Evolutionary conservation across 2,888 invertebrate species (phyloP).

Genomic region (Lasius platythorax): DNA sequence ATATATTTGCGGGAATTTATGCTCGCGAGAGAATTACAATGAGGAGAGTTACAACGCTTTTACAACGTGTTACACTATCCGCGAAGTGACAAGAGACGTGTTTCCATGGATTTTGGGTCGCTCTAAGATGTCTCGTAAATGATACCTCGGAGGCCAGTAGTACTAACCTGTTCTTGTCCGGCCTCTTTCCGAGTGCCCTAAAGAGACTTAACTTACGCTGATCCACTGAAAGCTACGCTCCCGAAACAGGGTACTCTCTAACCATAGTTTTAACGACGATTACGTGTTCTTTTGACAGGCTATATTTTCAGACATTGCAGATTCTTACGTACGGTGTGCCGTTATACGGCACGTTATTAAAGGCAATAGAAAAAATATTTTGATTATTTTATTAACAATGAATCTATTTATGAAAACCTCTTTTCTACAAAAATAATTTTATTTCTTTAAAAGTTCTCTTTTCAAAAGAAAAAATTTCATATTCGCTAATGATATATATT

Average conservation of each 20-base stretch:
- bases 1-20: background rate
- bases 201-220: constrained; percentile 76
- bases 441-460: background rate
- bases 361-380: background rate
- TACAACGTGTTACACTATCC: constrained; percentile 63
- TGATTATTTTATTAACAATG: background rate
- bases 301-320: background rate
- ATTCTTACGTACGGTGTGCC: background rate
- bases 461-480: background rate
- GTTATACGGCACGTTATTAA: background rate
- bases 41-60: constrained; percentile 44
- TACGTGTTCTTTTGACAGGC: constrained; percentile 12
- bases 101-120: constrained; percentile 67
- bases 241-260: constrained; percentile 49
- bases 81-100: constrained; percentile 61
- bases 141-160: constrained; percentile 65
- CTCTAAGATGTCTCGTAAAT: constrained; percentile 62
- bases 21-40: constrained; percentile 38
- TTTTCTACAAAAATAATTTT: background rate
- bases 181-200: constrained; percentile 66
- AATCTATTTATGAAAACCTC: background rate
- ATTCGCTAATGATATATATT: background rate
- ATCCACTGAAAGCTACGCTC: constrained; percentile 59
- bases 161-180: constrained; percentile 61
- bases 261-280: constrained; percentile 58